Percentiles rank a stretch among this genome's conserved stretches.
Evolutionary conservation across 1,140 invertebrate species (phyloP).

Genomic region (Eriocheir sinensis): DNA sequence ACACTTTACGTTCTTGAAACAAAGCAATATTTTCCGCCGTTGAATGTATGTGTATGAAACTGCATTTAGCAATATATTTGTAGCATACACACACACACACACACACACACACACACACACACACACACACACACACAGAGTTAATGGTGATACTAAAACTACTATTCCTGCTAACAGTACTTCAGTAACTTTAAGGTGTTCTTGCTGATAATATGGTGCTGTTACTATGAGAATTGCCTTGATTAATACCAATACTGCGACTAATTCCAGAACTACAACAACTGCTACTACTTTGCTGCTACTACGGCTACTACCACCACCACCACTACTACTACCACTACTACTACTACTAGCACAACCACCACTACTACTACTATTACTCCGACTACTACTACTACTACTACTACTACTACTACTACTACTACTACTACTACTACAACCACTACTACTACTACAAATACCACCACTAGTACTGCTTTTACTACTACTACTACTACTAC

Average conservation of each 20-base stretch:
- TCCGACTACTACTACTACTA: neutral
- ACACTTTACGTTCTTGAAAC: neutral
- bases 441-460: neutral
- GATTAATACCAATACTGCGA: too few relatives aligned
- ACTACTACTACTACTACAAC: slow-evolving; percentile 2
- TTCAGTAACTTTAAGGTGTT: too few relatives aligned
- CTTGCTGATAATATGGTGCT: too few relatives aligned
- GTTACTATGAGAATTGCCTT: too few relatives aligned
- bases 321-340: too few relatives aligned
- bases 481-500: neutral
- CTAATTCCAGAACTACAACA: too few relatives aligned
- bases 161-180: neutral
- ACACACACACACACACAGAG: neutral
- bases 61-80: neutral
- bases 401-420: neutral
- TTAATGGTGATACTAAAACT: neutral
- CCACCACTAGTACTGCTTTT: neutral
- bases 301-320: too few relatives aligned
- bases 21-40: neutral
- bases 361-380: too few relatives aligned
- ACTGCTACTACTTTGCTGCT: too few relatives aligned
- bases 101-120: neutral
- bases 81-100: neutral
- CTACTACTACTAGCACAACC: too few relatives aligned
- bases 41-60: slow-evolving; percentile 24